These are phyloP conservation scores for Pogonognathellus flavescens DNA, from an alignment of 1,140 invertebrate genomes.

Conservation along the genomic window DNA sequence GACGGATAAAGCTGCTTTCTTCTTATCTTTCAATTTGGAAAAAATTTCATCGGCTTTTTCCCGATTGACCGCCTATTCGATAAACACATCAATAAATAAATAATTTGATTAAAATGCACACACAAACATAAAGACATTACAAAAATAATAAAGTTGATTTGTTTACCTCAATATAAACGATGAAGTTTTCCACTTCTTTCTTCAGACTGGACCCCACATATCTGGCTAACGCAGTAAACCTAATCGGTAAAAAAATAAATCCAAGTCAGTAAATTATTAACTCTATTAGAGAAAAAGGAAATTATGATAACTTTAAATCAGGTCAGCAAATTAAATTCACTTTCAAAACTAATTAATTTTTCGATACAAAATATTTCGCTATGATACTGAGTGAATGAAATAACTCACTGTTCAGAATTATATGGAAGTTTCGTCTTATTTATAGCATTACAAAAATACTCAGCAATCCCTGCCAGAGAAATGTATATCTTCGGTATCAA, in stretches of 20 bases:
- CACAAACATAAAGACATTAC: too few relatives aligned
- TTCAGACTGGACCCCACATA: slow-evolving; percentile 60
- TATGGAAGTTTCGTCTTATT: neutral
- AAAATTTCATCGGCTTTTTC: slow-evolving; percentile 51
- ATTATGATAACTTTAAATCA: too few relatives aligned
- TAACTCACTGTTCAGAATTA: neutral
- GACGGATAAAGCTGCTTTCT: slow-evolving; percentile 14
- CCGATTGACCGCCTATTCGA: slow-evolving; percentile 40
- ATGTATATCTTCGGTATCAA: neutral
- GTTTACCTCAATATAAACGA: slow-evolving; percentile 63
- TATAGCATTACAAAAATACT: neutral
- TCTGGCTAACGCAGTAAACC: slow-evolving; percentile 58
- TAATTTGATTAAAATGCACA: neutral
- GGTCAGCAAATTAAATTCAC: too few relatives aligned
- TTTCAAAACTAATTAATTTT: too few relatives aligned
- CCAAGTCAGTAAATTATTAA: too few relatives aligned
- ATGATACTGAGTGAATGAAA: neutral
- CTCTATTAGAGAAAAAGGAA: too few relatives aligned
- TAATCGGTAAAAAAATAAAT: neutral
- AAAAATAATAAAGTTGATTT: too few relatives aligned
- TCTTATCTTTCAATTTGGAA: slow-evolving; percentile 41
- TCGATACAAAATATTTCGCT: too few relatives aligned
- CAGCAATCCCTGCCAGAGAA: neutral
- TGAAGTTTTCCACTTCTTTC: slow-evolving; percentile 56
- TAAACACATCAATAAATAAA: neutral